These are phyloP conservation scores for Echinometra lucunter DNA, from an alignment of 53 echinoderm and acorn worm species.

Conservation along the genomic window DNA sequence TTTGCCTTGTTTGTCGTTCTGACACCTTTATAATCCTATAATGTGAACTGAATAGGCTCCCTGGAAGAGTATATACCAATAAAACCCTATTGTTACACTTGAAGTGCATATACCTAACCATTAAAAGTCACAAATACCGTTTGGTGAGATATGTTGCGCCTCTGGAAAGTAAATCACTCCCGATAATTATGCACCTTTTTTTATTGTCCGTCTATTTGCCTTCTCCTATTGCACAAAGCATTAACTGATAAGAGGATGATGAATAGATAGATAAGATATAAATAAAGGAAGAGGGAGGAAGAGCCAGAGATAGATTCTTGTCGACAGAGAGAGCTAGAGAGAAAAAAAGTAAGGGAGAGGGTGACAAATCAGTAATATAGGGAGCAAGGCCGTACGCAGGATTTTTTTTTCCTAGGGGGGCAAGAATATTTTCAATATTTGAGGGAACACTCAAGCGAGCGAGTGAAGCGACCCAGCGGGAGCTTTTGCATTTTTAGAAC, in stretches of 20 bases:
- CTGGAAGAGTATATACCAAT: not conserved
- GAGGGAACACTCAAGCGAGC: no score
- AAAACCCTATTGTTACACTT: not conserved
- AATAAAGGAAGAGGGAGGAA: no score
- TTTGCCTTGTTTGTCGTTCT: no score
- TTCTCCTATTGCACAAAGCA: not conserved
- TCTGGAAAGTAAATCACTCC: not conserved
- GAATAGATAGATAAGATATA: no score
- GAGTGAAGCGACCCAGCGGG: no score
- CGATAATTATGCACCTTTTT: not conserved
- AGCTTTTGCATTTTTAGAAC: no score
- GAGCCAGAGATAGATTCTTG: no score
- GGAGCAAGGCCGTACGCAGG: no score
- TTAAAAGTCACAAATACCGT: not conserved
- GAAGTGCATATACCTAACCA: not conserved
- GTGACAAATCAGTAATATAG: no score
- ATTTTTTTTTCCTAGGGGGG: no score
- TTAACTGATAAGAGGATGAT: not conserved
- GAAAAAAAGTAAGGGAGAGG: not conserved
- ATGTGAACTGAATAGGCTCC: not conserved
- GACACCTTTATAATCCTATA: not conserved
- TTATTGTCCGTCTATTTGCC: not conserved
- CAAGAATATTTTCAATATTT: no score
- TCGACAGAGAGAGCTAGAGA: not conserved
- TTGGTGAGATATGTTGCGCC: not conserved